phyloP scores from a whole-genome alignment of 2,113 vertebrate species.

The Marcusenius ussheri region DNA sequence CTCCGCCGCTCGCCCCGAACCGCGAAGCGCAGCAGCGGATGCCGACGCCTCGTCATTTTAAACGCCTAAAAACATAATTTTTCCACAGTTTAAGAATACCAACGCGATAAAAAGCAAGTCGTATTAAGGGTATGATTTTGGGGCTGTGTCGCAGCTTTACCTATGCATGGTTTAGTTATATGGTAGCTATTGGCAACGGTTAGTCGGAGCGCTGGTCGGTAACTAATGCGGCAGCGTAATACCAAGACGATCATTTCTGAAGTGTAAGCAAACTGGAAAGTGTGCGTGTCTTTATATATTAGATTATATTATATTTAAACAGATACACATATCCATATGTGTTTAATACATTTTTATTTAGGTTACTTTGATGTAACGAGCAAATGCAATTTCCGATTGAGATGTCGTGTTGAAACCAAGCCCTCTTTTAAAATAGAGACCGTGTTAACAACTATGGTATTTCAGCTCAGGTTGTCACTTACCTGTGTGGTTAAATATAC shows the following conservation, averaged over 20 bases:
- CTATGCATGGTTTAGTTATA: not conserved
- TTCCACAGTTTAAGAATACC: not conserved
- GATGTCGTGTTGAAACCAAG: not conserved
- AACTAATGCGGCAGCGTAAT: not conserved
- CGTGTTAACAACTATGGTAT: not conserved
- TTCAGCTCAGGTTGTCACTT: not conserved
- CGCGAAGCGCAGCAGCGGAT: not conserved
- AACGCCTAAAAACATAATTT: not conserved
- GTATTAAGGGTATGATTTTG: not conserved
- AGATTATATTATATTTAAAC: not conserved
- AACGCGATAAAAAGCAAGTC: not conserved
- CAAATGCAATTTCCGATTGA: not conserved
- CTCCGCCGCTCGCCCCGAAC: not conserved
- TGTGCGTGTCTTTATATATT: not conserved
- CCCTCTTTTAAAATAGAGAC: not conserved
- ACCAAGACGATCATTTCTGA: not conserved
- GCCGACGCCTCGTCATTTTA: not conserved
- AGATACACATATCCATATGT: not conserved
- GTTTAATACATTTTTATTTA: not conserved
- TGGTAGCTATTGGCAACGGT: slow-evolving; percentile 5
- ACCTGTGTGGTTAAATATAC: not conserved
- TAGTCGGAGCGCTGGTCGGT: not conserved
- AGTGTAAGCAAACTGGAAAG: not conserved
- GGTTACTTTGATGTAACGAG: not conserved
- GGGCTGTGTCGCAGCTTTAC: not conserved